Evolutionary conservation across 2,888 invertebrate species (phyloP).

Genomic region (Acronicta aceris): DNA sequence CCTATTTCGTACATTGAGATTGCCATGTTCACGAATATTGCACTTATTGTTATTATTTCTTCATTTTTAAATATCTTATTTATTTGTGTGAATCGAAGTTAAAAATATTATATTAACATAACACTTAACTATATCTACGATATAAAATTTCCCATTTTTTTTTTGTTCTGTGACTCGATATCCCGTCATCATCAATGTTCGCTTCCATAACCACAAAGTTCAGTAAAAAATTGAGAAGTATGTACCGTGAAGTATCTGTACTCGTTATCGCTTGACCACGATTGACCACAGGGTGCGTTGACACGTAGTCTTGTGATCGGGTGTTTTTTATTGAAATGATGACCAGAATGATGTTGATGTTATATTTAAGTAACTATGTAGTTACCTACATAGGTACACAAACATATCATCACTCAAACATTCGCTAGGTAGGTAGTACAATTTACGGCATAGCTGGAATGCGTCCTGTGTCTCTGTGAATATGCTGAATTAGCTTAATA

Average conservation of each 20-base stretch:
- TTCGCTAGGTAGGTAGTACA: too few relatives aligned
- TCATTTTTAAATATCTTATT: background rate
- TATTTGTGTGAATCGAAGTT: background rate
- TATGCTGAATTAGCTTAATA: too few relatives aligned
- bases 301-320: slow-evolving; percentile 15
- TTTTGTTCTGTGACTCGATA: background rate
- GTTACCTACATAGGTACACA: too few relatives aligned
- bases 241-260: slow-evolving; percentile 6
- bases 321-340: slow-evolving; percentile 1
- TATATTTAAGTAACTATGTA: too few relatives aligned
- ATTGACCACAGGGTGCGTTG: slow-evolving; percentile 39
- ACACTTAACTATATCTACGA: too few relatives aligned
- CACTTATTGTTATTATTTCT: background rate
- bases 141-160: too few relatives aligned
- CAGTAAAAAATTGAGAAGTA: slow-evolving; percentile 24
- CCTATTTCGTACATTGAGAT: background rate
- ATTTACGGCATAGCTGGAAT: too few relatives aligned
- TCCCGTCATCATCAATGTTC: slow-evolving; percentile 10
- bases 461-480: too few relatives aligned
- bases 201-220: slow-evolving; percentile 29
- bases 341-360: background rate
- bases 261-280: slow-evolving; percentile 11
- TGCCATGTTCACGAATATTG: background rate
- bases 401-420: too few relatives aligned
- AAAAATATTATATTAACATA: background rate